Conservation (phyloP, 2,113 vertebrate species). For the Diadophis punctatus region DNA sequence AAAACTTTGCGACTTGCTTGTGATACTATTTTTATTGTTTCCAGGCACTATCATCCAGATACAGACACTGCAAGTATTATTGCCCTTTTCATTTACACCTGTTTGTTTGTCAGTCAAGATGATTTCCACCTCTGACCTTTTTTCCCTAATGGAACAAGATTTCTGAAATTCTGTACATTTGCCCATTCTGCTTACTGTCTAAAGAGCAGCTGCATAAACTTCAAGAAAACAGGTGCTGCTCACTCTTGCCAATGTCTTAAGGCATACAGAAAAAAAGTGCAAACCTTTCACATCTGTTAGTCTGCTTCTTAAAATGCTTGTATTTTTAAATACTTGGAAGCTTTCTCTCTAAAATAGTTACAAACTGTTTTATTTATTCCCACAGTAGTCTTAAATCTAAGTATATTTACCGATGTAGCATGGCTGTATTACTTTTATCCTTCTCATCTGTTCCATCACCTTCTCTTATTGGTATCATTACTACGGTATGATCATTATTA, state of each 20-base stretch:
- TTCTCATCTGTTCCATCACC: not conserved
- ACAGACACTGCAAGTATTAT: conserved; percentile 49
- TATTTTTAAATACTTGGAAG: not conserved
- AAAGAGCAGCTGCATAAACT: conserved; percentile 69
- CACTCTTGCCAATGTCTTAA: not conserved
- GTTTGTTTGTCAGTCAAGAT: conserved; percentile 56
- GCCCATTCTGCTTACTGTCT: not conserved
- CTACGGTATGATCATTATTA: not conserved
- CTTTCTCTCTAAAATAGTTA: not conserved
- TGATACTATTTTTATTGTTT: not conserved
- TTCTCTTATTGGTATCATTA: not conserved
- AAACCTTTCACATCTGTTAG: not conserved
- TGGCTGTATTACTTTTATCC: not conserved
- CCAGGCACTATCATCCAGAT: not conserved
- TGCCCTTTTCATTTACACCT: conserved; percentile 57
- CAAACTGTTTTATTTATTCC: not conserved
- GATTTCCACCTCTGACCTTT: conserved; percentile 57
- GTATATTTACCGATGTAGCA: not conserved
- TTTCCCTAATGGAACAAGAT: conserved; percentile 5
- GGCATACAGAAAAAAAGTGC: not conserved
- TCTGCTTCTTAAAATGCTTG: fast-evolving
- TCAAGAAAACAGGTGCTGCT: conserved; percentile 64
- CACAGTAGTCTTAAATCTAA: not conserved
- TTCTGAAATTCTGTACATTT: conserved; percentile 23
- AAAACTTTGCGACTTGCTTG: not conserved